Evolutionary conservation across 2,888 invertebrate genomes (phyloP).

Genomic region (Sabatieria punctata): DNA sequence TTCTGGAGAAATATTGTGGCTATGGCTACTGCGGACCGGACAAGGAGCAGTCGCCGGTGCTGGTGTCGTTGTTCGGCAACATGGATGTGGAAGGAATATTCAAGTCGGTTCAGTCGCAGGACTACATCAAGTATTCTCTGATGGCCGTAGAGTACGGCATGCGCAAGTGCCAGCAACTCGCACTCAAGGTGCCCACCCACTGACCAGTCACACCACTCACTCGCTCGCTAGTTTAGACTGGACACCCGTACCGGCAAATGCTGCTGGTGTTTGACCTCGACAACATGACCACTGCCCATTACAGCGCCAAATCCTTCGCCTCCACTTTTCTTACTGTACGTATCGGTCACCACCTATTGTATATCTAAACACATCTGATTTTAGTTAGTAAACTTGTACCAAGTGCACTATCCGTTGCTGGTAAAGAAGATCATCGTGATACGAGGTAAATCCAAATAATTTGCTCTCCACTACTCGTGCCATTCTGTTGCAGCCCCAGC

Average conservation of each 20-base stretch:
- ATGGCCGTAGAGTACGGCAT: slow-evolving; percentile 28
- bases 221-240: slow-evolving; percentile 16
- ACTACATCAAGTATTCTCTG: slow-evolving; percentile 30
- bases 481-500: slow-evolving; percentile 20
- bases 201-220: background rate
- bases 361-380: no score
- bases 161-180: slow-evolving; percentile 20
- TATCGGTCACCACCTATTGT: no score
- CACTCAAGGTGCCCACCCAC: slow-evolving; percentile 16
- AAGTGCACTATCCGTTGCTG: slow-evolving; percentile 28
- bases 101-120: slow-evolving; percentile 25
- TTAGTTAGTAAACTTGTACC: slow-evolving; percentile 24
- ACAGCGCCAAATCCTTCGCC: slow-evolving; percentile 27
- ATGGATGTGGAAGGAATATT: slow-evolving; percentile 29
- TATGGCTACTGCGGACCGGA: slow-evolving; percentile 26
- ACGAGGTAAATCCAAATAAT: slow-evolving; percentile 9
- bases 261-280: slow-evolving; percentile 28
- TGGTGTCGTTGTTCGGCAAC: slow-evolving; percentile 29
- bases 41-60: slow-evolving; percentile 26
- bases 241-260: slow-evolving; percentile 28
- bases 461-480: background rate
- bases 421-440: slow-evolving; percentile 28
- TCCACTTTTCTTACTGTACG: slow-evolving; percentile 25
- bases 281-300: slow-evolving; percentile 26
- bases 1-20: slow-evolving; percentile 29